Conservation (phyloP, 2,797 vertebrate species). For the Mus caroli region DNA sequence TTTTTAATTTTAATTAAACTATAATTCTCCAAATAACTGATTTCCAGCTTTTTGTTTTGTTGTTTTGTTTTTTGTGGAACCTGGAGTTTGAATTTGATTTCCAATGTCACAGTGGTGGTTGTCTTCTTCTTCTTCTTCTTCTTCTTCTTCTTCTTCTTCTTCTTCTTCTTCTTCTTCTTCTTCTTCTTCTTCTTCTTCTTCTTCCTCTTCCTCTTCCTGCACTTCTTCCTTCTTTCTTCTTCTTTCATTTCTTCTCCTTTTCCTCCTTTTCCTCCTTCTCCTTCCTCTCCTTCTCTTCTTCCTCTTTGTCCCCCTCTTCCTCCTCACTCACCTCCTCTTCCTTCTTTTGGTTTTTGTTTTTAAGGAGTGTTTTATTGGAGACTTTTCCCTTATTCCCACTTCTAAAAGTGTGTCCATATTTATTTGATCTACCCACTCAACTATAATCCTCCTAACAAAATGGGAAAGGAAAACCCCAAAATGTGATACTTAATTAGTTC, state of each 20-base stretch:
- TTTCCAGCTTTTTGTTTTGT: not conserved
- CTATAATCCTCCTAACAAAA: not conserved
- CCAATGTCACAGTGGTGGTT: not conserved
- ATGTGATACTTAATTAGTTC: conserved; percentile 82
- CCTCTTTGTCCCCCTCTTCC: not conserved
- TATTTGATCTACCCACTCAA: conserved; percentile 41
- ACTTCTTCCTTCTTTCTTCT: not conserved
- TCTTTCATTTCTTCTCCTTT: too few relatives aligned
- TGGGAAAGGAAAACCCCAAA: not conserved
- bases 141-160: not conserved
- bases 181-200: not conserved
- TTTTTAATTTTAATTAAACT: conserved; percentile 58
- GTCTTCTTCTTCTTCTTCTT: too few relatives aligned
- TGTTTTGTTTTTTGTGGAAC: not conserved
- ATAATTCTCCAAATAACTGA: not conserved
- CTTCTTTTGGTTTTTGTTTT: not conserved
- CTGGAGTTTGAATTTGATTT: conserved; percentile 57
- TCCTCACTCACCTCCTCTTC: not conserved
- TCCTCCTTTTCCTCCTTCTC: too few relatives aligned
- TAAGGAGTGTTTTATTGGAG: conserved; percentile 16
- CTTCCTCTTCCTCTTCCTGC: not conserved
- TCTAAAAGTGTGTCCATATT: conserved; percentile 54
- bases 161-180: not conserved
- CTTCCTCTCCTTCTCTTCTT: not conserved
- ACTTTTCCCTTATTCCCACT: conserved; percentile 27